Percentiles rank a stretch among this genome's conserved stretches.
phyloP scores from a whole-genome alignment of 1,140 invertebrate genomes.

The Musca domestica region DNA sequence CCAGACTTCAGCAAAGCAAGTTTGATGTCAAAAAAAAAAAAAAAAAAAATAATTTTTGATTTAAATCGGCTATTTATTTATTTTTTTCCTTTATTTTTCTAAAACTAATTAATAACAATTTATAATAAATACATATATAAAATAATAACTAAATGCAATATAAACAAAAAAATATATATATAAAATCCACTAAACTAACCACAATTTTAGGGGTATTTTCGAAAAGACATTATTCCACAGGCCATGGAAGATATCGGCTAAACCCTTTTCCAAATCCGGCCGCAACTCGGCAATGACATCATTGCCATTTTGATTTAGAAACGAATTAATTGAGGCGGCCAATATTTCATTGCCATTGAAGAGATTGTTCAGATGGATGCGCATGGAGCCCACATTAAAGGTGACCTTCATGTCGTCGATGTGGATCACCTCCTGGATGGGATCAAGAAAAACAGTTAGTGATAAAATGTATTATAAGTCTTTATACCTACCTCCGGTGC shows the following conservation, averaged over 20 bases:
- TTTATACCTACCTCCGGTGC: conserved; percentile 40
- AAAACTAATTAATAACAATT: conserved; percentile 11
- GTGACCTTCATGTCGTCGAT: conserved; percentile 59
- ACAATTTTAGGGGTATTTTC: conserved; percentile 73
- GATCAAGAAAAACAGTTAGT: background rate
- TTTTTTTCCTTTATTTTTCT: background rate
- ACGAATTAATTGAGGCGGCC: conserved; percentile 55
- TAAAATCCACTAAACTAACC: conserved; percentile 57
- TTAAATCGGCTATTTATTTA: background rate
- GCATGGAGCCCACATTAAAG: conserved; percentile 58
- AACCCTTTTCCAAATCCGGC: conserved; percentile 70
- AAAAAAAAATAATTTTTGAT: background rate
- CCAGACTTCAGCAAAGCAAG: background rate
- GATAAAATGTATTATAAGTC: background rate
- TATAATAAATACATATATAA: conserved; percentile 21
- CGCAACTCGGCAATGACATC: conserved; percentile 82
- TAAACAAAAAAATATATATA: no score
- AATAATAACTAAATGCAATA: conserved; percentile 6
- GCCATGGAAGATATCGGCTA: conserved; percentile 74
- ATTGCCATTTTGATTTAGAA: conserved; percentile 78
- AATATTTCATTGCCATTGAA: conserved; percentile 60
- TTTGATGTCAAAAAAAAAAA: no score
- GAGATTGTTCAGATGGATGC: conserved; percentile 58
- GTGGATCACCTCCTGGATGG: conserved; percentile 52
- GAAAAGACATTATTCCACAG: conserved; percentile 75